Evolutionary conservation across 2,113 vertebrate genomes (phyloP).

Genomic region (Callocephalon fimbriatum): DNA sequence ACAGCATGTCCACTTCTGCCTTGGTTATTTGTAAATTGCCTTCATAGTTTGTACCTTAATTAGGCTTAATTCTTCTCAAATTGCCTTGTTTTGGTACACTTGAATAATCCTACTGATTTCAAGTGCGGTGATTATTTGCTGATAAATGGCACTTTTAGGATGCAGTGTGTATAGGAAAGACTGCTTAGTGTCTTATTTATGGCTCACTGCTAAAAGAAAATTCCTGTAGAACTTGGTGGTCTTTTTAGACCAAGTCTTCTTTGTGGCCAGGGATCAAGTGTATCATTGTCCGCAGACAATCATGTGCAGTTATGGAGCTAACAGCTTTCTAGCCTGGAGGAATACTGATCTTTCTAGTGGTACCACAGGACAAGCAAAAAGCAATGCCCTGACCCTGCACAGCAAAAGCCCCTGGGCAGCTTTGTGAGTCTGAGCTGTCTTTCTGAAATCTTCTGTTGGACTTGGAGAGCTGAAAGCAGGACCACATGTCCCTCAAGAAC

Average conservation of each 20-base stretch:
- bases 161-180: not conserved
- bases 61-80: not conserved
- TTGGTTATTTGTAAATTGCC: not conserved
- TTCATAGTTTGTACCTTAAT: not conserved
- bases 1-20: not conserved
- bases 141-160: not conserved
- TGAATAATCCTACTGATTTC: not conserved
- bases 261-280: not conserved
- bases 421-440: not conserved
- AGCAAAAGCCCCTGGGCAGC: not conserved
- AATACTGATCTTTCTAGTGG: not conserved
- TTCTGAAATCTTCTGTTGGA: not conserved
- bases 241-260: not conserved
- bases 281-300: not conserved
- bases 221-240: not conserved
- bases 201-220: not conserved
- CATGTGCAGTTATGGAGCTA: not conserved
- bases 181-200: not conserved
- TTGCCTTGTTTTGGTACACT: not conserved
- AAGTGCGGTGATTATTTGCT: not conserved
- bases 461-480: not conserved
- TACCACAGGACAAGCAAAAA: not conserved
- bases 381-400: not conserved
- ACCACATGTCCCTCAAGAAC: fast-evolving
- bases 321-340: not conserved